phyloP scores from a whole-genome alignment of 1,140 invertebrate genomes.

The Coptotermes formosanus region DNA sequence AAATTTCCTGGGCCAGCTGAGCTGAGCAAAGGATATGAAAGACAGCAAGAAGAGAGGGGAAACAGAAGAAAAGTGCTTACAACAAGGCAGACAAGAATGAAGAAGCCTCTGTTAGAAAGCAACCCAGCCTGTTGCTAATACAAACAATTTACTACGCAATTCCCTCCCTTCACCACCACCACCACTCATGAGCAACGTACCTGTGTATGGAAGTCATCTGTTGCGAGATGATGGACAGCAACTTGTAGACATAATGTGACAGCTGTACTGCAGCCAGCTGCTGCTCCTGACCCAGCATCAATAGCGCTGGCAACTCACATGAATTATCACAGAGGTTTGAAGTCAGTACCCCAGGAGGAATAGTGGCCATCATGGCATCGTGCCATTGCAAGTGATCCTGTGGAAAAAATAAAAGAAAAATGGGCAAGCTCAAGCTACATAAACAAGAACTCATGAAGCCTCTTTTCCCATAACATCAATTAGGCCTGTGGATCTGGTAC shows the following conservation, averaged over 20 bases:
- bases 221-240: constrained; percentile 79
- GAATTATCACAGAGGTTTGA: constrained; percentile 29
- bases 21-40: too few relatives aligned
- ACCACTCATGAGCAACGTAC: constrained; percentile 40
- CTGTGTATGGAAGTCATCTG: constrained; percentile 83
- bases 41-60: too few relatives aligned
- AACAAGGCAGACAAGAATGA: too few relatives aligned
- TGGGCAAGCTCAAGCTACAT: too few relatives aligned
- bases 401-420: neutral
- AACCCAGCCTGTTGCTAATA: constrained; percentile 51
- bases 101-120: too few relatives aligned
- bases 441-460: neutral
- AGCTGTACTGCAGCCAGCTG: constrained; percentile 70
- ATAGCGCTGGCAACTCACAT: constrained; percentile 43
- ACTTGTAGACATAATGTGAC: constrained; percentile 77
- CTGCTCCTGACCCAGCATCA: constrained; percentile 57
- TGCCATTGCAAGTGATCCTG: constrained; percentile 39
- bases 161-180: too few relatives aligned
- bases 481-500: too few relatives aligned
- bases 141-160: too few relatives aligned
- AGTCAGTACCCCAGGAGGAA: constrained; percentile 37
- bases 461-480: too few relatives aligned
- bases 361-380: constrained; percentile 37
- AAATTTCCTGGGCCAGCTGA: too few relatives aligned
- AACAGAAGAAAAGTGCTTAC: too few relatives aligned